Base-by-base conservation (phyloP, 2,113 vertebrate species). In the Melanotaenia duboulayi region DNA sequence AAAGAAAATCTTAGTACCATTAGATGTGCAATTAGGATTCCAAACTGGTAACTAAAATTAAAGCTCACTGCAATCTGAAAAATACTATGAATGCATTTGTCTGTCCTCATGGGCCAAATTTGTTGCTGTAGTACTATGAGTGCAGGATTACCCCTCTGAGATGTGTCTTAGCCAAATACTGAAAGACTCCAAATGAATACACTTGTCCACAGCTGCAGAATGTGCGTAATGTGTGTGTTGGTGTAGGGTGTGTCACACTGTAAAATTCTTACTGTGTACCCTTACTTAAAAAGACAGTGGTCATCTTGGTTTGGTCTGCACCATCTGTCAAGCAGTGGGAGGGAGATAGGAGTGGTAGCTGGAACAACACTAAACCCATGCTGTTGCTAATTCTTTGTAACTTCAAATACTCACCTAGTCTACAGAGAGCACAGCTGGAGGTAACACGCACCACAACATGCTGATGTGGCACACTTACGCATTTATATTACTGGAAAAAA, bases 381-480 rank as follows among this genome's bases (percentile, higher is more conserved):
- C 75, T 57, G 11, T 69, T 80, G 76, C 65, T 51, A 50, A 54
- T 50, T 83, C 14, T 72, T 62, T 82, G 87, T 87, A 78, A 82
- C 74, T 80, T 88, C 70, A 76, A 71, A 89, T 82, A 72, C 57
- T 46, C 65, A 61, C 87, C 76, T 80, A 63, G 75, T 76, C 74
- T 24, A 61, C 63, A 76, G 61, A 80, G 61, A 75, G 66, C 66
- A n/a, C 8, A 1, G 78, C 87, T 84, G 68, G 40, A 67, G 73
- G 83, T 69, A 71, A 80, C 68, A 32, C 32, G 75, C 51, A 55
- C 28, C 28, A n/a, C 16, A 71, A 48, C 50, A 76, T 70, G 55
- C 64, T 52, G 65, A 71, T 54, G 44, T 57, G 66, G 65, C 10
- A 64, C 25, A 57, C 73, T 40, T 25, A 44, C 4, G n/a, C 42